These are phyloP conservation scores for Chelonus insularis DNA, from an alignment of 1,140 invertebrate genomes.

Conservation along the genomic window DNA sequence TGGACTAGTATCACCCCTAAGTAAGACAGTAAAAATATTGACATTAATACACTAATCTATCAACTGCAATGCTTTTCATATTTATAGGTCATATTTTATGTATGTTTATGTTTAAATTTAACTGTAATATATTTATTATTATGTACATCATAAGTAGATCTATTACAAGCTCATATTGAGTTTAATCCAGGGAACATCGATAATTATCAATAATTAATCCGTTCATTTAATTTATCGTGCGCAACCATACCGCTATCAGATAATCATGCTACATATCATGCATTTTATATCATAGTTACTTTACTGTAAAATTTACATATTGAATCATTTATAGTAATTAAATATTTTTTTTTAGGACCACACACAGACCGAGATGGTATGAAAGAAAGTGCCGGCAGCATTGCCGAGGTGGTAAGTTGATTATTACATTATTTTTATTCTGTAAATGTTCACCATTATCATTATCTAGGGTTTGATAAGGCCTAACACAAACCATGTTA, in stretches of 20 bases:
- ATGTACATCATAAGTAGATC: background rate
- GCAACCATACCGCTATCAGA: background rate
- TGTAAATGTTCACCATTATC: background rate
- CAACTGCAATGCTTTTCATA: too few species aligned
- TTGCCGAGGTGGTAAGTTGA: constrained; percentile 58
- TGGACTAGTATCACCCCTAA: too few species aligned
- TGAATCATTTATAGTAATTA: constrained; percentile 6
- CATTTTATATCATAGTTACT: background rate
- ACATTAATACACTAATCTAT: too few species aligned
- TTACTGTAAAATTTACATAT: background rate
- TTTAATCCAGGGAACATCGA: background rate
- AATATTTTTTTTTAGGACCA: constrained; percentile 43
- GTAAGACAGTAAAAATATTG: too few species aligned
- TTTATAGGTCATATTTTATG: too few species aligned
- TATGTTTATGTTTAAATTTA: too few species aligned
- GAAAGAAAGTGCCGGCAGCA: constrained; percentile 59
- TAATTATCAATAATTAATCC: constrained; percentile 12
- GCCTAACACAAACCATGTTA: too few species aligned
- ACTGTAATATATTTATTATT: background rate
- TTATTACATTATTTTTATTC: constrained; percentile 24
- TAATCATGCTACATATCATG: background rate
- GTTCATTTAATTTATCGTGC: background rate
- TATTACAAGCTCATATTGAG: background rate
- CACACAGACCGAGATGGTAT: constrained; percentile 58
- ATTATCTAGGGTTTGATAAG: too few species aligned